Percentiles rank a stretch among this genome's conserved stretches.
Conservation (phyloP, 2,888 invertebrate genomes). For the Omphaloscelis lunosa region DNA sequence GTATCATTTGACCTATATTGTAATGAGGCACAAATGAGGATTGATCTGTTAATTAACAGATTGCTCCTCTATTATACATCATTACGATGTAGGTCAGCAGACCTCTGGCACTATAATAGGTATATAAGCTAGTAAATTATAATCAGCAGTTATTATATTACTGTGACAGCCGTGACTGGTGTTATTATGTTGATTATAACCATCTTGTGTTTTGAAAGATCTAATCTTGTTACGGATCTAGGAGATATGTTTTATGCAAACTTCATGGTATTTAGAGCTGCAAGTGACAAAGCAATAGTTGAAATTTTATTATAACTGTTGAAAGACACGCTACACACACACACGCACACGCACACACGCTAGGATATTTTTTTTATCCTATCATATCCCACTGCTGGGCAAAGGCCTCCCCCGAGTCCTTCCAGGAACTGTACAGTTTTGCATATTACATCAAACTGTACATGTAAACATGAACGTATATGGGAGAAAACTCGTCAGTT, state of each 20-base stretch:
- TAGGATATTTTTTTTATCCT: not conserved
- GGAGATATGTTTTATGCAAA: not conserved
- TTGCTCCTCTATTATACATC: slow-evolving; percentile 18
- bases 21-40: not conserved
- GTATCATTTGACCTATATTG: not conserved
- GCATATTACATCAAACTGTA: not conserved
- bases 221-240: not conserved
- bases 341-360: not conserved
- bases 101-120: slow-evolving; percentile 23
- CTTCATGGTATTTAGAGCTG: not conserved
- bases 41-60: not conserved
- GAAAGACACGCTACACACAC: not conserved
- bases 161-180: slow-evolving; percentile 2
- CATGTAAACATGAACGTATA: no score
- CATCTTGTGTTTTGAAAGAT: slow-evolving; percentile 5
- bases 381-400: no score
- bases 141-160: slow-evolving; percentile 41
- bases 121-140: slow-evolving; percentile 1
- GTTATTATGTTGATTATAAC: slow-evolving; percentile 20
- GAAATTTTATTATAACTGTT: not conserved
- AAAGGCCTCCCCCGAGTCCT: no score
- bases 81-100: not conserved
- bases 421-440: not conserved
- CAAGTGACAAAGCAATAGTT: not conserved
- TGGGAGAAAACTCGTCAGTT: not conserved